Percentiles rank a stretch among this genome's conserved stretches.
phyloP scores from a whole-genome alignment of 2,113 vertebrate genomes.

The Myrmecophaga tridactyla region DNA sequence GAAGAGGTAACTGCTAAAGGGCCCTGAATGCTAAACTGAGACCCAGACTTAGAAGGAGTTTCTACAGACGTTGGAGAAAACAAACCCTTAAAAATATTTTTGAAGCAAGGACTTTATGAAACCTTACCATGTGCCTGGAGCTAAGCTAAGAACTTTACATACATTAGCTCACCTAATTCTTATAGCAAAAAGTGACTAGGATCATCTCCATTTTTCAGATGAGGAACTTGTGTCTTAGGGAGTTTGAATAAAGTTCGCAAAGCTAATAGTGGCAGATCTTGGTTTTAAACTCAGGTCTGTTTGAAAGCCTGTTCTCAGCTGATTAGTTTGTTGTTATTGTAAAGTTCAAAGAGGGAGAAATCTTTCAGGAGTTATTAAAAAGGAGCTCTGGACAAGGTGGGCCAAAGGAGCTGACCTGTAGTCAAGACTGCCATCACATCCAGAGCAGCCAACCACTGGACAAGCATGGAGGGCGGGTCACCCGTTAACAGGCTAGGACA shows the following conservation, averaged over 20 bases:
- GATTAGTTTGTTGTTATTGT: neutral
- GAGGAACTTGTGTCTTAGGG: neutral
- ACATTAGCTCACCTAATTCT: neutral
- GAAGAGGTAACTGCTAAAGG: neutral
- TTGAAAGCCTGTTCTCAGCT: neutral
- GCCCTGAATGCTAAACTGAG: neutral
- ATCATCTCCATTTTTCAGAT: neutral
- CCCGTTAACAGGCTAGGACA: fast-evolving
- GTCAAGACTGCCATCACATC: neutral
- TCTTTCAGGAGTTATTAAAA: neutral
- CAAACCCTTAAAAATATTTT: neutral
- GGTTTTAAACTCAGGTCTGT: neutral
- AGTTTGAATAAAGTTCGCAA: neutral
- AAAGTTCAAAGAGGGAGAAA: neutral
- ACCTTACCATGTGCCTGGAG: neutral
- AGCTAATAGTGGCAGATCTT: neutral
- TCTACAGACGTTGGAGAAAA: neutral
- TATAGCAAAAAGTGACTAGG: neutral
- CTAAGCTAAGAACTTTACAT: neutral
- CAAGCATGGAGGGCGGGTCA: neutral
- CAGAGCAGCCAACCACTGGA: neutral
- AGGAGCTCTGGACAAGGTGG: neutral
- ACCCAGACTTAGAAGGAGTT: neutral
- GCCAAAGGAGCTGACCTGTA: neutral
- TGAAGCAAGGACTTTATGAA: conserved; percentile 15